Base-by-base conservation (phyloP, 2,888 invertebrate species). In the Torymus texanus region DNA sequence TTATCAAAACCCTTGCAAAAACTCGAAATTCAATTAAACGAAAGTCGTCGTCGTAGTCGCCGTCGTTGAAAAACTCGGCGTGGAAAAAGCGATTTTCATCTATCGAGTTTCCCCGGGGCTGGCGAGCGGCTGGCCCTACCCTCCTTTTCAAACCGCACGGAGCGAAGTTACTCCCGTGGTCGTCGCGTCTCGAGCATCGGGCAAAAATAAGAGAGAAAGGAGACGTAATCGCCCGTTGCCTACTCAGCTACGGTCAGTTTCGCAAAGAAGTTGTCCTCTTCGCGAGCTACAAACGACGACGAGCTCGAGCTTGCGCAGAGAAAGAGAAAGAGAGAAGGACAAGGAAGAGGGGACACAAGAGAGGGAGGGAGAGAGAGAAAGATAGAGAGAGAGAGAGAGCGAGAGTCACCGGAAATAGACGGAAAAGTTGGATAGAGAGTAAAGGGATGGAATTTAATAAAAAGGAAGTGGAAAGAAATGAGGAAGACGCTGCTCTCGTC, bases 191-290 rank as follows among this genome's bases (percentile, higher is more conserved):
- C 50, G 24, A 8, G 14, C n/a, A 50, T n/a, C n/a, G 55, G 55
- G 67, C 61, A 56, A 71, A 73, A 78, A 78, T 67, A 78, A 67
- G 67, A 59, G 55, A 78, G 67, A 61, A 59, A 24, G 62, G 50
- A 76, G 81, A 80, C 81, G 81, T 73, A 82, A 79, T 75, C 71
- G 77, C 51, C 71, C 77, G 76, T 81, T 83, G 85, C 83, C 83
- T 84, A 82, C 82, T 86, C 85, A 85, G 83, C 85, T 82, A 82
- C 82, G 86, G 84, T 85, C 84, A 85, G 83, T 86, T 85, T 86
- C 82, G 78, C 79, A 83, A 83, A 83, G 81, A 83, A 85, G 82
- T 85, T 85, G 85, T 83, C 83, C 75, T 65, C 53, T 29, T 81
- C 21, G 58, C 21, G 71, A 16, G 63, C 51, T 18, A 62, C 78